These are phyloP conservation scores for Cinclus mexicanus DNA, from an alignment of 2,113 vertebrate species.

Conservation along the genomic window DNA sequence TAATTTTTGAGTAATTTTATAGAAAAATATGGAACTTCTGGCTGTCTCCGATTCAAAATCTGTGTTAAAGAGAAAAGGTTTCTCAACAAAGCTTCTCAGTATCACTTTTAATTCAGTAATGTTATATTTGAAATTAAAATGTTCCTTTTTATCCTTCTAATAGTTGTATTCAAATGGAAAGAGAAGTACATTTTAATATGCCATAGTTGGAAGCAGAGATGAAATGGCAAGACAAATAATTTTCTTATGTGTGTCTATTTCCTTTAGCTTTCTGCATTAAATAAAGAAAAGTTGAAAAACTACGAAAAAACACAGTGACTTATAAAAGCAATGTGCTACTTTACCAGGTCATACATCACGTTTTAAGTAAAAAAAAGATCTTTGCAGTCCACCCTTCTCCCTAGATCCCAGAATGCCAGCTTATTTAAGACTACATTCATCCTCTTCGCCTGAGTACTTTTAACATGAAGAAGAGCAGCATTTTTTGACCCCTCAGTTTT, in stretches of 20 bases:
- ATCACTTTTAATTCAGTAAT: neutral
- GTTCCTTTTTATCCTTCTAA: neutral
- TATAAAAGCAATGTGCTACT: neutral
- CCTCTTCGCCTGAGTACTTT: neutral
- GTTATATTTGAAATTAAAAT: neutral
- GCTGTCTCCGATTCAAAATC: neutral
- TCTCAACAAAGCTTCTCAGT: neutral
- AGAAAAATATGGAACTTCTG: neutral
- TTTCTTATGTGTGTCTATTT: neutral
- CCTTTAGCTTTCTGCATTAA: neutral
- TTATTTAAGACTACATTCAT: neutral
- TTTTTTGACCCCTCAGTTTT: neutral
- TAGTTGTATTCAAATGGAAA: neutral
- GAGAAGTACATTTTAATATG: neutral
- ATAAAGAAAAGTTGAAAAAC: neutral
- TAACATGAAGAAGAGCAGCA: neutral
- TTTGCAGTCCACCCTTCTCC: neutral
- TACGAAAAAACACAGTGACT: neutral
- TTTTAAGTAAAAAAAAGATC: neutral
- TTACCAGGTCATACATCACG: neutral
- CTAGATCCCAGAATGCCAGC: neutral
- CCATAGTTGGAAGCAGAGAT: neutral
- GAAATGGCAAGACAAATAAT: neutral
- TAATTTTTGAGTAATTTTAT: neutral
- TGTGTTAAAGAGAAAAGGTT: neutral